A percentile compares a stretch with the other conserved stretches of the same genome.
phyloP scores from a whole-genome alignment of 2,888 invertebrate species.

The Tiphia femorata region DNA sequence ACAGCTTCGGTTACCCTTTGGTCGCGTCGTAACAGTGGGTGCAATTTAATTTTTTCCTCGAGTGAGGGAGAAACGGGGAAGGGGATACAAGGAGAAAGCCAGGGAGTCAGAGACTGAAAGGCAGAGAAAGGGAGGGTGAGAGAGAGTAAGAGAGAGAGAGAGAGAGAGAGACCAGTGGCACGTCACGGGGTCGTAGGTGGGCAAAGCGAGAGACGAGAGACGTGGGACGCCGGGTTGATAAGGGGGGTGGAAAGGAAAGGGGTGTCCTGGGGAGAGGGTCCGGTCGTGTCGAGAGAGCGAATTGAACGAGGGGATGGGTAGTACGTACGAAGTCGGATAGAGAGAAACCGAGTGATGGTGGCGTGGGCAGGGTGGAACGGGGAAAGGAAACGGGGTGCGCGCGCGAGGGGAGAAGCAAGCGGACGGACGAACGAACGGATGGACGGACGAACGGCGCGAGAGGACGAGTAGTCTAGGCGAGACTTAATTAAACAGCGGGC shows the following conservation, averaged over 20 bases:
- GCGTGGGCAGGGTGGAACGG: no score
- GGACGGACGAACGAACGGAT: no score
- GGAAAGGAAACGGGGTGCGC: constrained; percentile 16
- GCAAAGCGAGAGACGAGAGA: constrained; percentile 14
- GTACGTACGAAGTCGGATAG: constrained; percentile 23
- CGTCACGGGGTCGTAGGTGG: constrained; percentile 37
- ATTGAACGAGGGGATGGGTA: constrained; percentile 34
- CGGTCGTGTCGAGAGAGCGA: constrained; percentile 40
- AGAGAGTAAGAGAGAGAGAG: constrained; percentile 3
- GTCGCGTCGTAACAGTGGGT: constrained; percentile 41
- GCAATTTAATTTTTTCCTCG: constrained; percentile 46
- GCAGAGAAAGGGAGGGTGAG: neutral
- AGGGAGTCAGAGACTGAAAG: constrained; percentile 1
- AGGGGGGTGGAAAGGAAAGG: constrained; percentile 12
- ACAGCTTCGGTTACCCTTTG: constrained; percentile 41
- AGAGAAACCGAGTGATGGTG: constrained; percentile 30
- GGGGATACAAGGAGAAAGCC: neutral
- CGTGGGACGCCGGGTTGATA: constrained; percentile 1
- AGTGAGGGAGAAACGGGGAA: no score
- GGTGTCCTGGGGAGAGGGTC: no score
- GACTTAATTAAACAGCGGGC: constrained; percentile 69
- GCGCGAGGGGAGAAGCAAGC: constrained; percentile 39
- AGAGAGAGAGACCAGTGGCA: constrained; percentile 28
- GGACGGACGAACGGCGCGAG: no score
- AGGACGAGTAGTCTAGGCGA: constrained; percentile 64